Conservation (phyloP, 2,797 vertebrate genomes). For the Fundulus diaphanus region DNA sequence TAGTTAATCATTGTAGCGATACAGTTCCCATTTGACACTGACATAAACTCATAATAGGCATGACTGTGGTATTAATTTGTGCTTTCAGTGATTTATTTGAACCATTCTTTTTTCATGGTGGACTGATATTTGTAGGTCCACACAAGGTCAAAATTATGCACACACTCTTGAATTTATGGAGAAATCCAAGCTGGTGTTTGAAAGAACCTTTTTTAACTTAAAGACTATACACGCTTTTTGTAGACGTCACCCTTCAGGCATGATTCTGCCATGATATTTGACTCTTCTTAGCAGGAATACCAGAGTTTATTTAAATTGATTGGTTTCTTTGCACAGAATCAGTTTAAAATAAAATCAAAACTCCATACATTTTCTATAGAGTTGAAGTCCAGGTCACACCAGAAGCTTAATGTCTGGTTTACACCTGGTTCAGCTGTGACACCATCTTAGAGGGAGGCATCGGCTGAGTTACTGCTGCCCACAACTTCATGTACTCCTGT, state of each 20-base stretch:
- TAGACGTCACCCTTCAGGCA: neutral
- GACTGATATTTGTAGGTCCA: neutral
- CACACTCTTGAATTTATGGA: neutral
- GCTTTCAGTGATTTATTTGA: neutral
- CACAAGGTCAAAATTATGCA: neutral
- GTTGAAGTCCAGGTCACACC: neutral
- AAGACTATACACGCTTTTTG: neutral
- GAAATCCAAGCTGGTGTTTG: neutral
- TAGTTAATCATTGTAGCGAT: constrained; percentile 22
- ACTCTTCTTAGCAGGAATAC: neutral
- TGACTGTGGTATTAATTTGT: neutral
- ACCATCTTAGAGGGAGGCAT: too few relatives aligned
- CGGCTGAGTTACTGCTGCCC: too few relatives aligned
- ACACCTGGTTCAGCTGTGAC: too few relatives aligned
- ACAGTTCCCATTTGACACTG: neutral
- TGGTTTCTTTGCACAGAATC: neutral
- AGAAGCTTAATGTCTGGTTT: neutral
- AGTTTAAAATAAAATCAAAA: neutral
- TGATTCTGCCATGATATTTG: neutral
- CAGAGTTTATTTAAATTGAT: neutral
- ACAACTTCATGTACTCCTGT: too few relatives aligned
- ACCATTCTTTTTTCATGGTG: neutral
- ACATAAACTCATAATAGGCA: neutral
- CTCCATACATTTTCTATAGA: neutral
- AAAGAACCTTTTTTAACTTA: neutral